phyloP scores from a whole-genome alignment of 2,888 invertebrate species.

The Temnothorax rugatulus region DNA sequence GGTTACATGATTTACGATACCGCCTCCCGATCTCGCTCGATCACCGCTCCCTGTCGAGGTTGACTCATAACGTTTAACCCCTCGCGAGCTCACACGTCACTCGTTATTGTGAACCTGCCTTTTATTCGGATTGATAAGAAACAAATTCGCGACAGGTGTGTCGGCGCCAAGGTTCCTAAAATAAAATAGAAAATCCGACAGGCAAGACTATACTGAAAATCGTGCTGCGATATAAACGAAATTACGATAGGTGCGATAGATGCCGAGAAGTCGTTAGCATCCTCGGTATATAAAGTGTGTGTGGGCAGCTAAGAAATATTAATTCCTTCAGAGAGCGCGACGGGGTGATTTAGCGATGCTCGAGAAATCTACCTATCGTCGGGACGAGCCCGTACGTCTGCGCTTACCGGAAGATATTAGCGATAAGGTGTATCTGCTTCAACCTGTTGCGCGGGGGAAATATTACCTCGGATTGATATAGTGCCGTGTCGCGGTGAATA shows the following conservation, averaged over 20 bases:
- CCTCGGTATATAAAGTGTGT: conserved; percentile 34
- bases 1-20: conserved; percentile 82
- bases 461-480: conserved; percentile 76
- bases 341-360: conserved; percentile 71
- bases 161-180: background rate
- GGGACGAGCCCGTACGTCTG: conserved; percentile 62
- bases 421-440: conserved; percentile 76
- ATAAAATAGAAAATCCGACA: background rate
- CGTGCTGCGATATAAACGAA: conserved; percentile 43
- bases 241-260: conserved; percentile 55
- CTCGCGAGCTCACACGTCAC: conserved; percentile 45
- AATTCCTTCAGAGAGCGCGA: conserved; percentile 57
- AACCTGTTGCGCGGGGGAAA: conserved; percentile 72
- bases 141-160: conserved; percentile 63
- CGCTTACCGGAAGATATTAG: conserved; percentile 73
- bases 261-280: conserved; percentile 50
- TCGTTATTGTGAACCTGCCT: conserved; percentile 26
- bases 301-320: conserved; percentile 60
- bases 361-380: conserved; percentile 73
- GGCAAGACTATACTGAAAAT: background rate
- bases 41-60: conserved; percentile 74
- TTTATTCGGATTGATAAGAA: conserved; percentile 13
- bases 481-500: conserved; percentile 72
- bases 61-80: conserved; percentile 75
- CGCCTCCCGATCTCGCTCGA: conserved; percentile 77